phyloP scores from a whole-genome alignment of 2,888 invertebrate species.

The Cataglyphis livida region DNA sequence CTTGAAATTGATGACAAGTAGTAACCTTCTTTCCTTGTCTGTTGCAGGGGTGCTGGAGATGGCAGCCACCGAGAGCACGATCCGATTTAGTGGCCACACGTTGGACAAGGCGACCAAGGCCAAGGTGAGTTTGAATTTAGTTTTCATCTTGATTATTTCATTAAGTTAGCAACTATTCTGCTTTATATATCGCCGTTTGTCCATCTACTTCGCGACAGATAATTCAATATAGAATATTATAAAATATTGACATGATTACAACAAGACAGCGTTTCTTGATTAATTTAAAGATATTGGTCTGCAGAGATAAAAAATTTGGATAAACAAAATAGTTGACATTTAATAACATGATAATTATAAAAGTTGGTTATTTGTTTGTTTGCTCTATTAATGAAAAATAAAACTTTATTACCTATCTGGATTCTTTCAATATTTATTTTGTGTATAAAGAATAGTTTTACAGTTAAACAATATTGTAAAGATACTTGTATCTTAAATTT shows the following conservation, averaged over 20 bases:
- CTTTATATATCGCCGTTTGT: background rate
- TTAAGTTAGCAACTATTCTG: slow-evolving; percentile 2
- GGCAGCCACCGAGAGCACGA: slow-evolving; percentile 93
- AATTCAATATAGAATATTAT: background rate
- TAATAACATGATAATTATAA: slow-evolving; percentile 2
- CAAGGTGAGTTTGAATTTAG: slow-evolving; percentile 87
- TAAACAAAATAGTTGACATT: background rate
- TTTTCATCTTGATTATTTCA: slow-evolving; percentile 35
- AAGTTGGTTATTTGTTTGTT: background rate
- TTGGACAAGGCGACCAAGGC: slow-evolving; percentile 99
- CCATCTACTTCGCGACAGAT: background rate
- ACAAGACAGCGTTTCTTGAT: background rate
- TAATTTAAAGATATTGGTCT: background rate
- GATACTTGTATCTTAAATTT: background rate
- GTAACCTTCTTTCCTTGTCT: slow-evolving; percentile 76
- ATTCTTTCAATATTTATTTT: background rate
- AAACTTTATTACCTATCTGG: background rate
- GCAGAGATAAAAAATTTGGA: background rate
- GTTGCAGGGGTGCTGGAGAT: slow-evolving; percentile 93
- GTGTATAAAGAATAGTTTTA: background rate
- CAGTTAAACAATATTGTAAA: background rate
- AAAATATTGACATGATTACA: background rate
- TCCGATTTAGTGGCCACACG: slow-evolving; percentile 98
- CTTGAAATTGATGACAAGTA: slow-evolving; percentile 52
- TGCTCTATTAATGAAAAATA: background rate